Conservation (phyloP, 1,140 invertebrate species). For the Protaetia brevitarsis region DNA sequence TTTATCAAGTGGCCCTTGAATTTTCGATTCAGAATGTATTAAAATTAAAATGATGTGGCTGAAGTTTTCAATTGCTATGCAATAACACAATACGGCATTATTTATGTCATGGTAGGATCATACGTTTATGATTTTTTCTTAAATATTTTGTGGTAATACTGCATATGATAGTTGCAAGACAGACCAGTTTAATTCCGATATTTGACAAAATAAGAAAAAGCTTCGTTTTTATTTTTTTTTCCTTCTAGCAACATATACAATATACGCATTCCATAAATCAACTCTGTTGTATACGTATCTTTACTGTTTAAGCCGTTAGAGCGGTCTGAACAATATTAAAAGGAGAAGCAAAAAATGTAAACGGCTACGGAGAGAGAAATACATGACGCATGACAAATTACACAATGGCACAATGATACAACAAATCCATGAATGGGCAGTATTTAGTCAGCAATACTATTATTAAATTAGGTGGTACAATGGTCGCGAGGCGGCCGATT, state of each 20-base stretch:
- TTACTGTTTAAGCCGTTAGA: neutral
- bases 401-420: slow-evolving; percentile 41
- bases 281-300: neutral
- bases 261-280: too few relatives aligned
- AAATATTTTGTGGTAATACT: too few relatives aligned
- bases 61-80: too few relatives aligned
- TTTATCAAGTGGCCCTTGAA: too few relatives aligned
- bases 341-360: slow-evolving; percentile 6
- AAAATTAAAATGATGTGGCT: too few relatives aligned
- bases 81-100: too few relatives aligned
- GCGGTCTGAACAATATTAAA: neutral
- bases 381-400: slow-evolving; percentile 34
- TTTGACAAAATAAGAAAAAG: neutral
- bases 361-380: neutral
- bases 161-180: too few relatives aligned
- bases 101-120: too few relatives aligned
- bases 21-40: too few relatives aligned
- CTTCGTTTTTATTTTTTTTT: neutral
- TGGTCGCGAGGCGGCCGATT: slow-evolving; percentile 36
- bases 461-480: slow-evolving; percentile 43
- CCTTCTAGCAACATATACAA: too few relatives aligned
- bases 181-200: too few relatives aligned
- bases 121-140: too few relatives aligned
- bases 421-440: slow-evolving; percentile 39
- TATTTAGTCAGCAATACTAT: slow-evolving; percentile 42